phyloP scores from a whole-genome alignment of 2,888 invertebrate species.

The Seira sanloemensis region DNA sequence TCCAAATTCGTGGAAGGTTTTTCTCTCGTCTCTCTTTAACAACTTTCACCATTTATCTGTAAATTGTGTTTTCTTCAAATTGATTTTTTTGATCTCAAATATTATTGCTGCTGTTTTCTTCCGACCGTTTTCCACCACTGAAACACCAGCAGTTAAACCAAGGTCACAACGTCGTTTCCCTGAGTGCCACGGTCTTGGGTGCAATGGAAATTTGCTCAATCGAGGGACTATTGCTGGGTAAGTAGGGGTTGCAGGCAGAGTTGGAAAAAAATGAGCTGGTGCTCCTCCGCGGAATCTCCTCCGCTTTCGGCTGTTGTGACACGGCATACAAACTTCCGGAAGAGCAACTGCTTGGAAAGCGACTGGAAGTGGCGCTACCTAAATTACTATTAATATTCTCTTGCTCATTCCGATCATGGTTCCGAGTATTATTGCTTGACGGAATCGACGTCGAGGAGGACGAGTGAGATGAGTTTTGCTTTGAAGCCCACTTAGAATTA shows the following conservation, averaged over 20 bases:
- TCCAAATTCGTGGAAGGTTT: too few relatives aligned
- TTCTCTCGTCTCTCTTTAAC: too few relatives aligned
- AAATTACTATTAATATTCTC: not conserved
- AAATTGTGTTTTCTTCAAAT: too few relatives aligned
- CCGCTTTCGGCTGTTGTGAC: slow-evolving; percentile 22
- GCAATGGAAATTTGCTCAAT: slow-evolving; percentile 55
- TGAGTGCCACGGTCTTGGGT: slow-evolving; percentile 46
- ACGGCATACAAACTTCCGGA: slow-evolving; percentile 59
- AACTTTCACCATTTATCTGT: slow-evolving; percentile 1
- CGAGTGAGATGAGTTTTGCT: too few relatives aligned
- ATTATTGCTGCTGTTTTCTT: slow-evolving; percentile 41
- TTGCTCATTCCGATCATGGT: not conserved
- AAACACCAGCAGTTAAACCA: slow-evolving; percentile 59
- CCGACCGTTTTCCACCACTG: slow-evolving; percentile 32
- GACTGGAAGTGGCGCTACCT: slow-evolving; percentile 22
- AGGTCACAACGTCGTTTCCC: slow-evolving; percentile 64
- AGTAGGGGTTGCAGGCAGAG: not conserved
- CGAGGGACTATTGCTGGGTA: not conserved
- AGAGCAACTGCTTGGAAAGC: slow-evolving; percentile 56
- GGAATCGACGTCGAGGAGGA: slow-evolving; percentile 12
- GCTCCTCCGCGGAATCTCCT: slow-evolving; percentile 30
- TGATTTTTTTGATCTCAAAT: slow-evolving; percentile 13
- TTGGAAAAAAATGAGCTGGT: slow-evolving; percentile 35
- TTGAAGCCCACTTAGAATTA: slow-evolving; percentile 44
- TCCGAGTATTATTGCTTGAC: slow-evolving; percentile 44